These are phyloP conservation scores for Macroglossus sobrinus DNA, from an alignment of 2,113 vertebrate genomes.

Conservation along the genomic window DNA sequence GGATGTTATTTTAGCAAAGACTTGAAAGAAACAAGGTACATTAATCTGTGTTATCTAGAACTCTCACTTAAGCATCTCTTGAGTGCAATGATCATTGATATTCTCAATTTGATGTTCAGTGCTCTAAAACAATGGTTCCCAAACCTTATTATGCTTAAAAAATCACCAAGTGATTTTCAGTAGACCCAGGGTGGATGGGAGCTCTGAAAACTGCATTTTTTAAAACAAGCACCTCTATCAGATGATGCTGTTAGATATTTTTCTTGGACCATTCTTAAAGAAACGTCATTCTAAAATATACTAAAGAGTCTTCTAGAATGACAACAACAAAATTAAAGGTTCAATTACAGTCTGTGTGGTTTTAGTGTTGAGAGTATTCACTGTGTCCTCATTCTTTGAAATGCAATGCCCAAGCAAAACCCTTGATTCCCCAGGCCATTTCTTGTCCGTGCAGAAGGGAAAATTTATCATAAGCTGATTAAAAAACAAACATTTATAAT, in stretches of 20 bases:
- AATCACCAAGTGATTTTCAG: neutral
- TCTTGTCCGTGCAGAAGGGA: conserved; percentile 35
- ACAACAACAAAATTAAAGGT: conserved; percentile 32
- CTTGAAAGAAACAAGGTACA: neutral
- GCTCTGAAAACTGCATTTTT: neutral
- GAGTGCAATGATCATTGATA: neutral
- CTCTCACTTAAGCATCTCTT: neutral
- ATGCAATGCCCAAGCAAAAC: conserved; percentile 8
- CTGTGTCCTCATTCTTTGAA: conserved; percentile 38
- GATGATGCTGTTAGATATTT: neutral
- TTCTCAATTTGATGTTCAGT: neutral
- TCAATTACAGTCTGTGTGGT: conserved; percentile 15
- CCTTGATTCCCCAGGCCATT: neutral
- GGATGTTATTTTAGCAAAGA: neutral
- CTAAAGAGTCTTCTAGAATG: neutral
- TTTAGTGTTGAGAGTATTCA: conserved; percentile 12
- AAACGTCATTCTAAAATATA: conserved; percentile 21
- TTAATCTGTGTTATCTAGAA: neutral
- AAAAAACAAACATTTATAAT: conserved; percentile 2
- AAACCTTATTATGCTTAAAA: neutral
- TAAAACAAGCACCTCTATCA: neutral
- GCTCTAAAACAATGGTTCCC: neutral
- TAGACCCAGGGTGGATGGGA: neutral
- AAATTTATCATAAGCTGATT: conserved; percentile 4
- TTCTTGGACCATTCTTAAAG: neutral